phyloP scores from a whole-genome alignment of 92 coral and sea anemone species.

The Meandrina meandrites region DNA sequence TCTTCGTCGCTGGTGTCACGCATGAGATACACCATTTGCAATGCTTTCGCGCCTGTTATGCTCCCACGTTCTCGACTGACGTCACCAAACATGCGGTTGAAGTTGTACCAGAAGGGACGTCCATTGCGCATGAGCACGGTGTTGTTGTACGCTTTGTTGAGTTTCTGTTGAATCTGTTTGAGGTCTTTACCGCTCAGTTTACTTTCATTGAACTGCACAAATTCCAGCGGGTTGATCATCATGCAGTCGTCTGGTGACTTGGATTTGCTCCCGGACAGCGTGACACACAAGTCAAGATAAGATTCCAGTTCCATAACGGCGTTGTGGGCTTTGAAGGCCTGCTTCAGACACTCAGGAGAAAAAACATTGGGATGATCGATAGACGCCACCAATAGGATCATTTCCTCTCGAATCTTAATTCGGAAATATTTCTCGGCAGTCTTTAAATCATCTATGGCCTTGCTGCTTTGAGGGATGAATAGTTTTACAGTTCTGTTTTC shows the following conservation, averaged over 20 bases:
- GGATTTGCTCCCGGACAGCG: slow-evolving; percentile 20
- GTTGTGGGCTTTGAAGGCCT: slow-evolving; percentile 55
- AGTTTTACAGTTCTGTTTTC: slow-evolving; percentile 79
- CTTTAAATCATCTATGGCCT: slow-evolving; percentile 63
- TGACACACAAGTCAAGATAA: slow-evolving; percentile 63
- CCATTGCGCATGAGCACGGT: slow-evolving; percentile 56
- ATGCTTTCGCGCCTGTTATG: slow-evolving; percentile 51
- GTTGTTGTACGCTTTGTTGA: slow-evolving; percentile 44
- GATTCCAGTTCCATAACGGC: slow-evolving; percentile 32
- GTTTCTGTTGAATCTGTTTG: slow-evolving; percentile 34
- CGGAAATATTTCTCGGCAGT: slow-evolving; percentile 63
- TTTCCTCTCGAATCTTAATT: slow-evolving; percentile 60
- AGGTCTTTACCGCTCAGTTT: slow-evolving; percentile 25
- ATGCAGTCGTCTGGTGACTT: slow-evolving; percentile 36
- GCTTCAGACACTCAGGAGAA: slow-evolving; percentile 41
- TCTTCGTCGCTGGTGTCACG: slow-evolving; percentile 40
- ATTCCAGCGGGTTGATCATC: slow-evolving; percentile 48
- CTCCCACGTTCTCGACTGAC: slow-evolving; percentile 29
- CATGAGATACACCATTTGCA: slow-evolving; percentile 58
- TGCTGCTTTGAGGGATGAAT: slow-evolving; percentile 81
- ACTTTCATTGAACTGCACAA: slow-evolving; percentile 40
- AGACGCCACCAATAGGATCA: slow-evolving; percentile 49
- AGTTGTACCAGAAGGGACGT: slow-evolving; percentile 46
- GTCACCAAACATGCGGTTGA: slow-evolving; percentile 50
- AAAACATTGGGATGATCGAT: slow-evolving; percentile 33